Base-by-base conservation (phyloP, 2,888 invertebrate genomes). In the Caenorhabditis zanzibari region DNA sequence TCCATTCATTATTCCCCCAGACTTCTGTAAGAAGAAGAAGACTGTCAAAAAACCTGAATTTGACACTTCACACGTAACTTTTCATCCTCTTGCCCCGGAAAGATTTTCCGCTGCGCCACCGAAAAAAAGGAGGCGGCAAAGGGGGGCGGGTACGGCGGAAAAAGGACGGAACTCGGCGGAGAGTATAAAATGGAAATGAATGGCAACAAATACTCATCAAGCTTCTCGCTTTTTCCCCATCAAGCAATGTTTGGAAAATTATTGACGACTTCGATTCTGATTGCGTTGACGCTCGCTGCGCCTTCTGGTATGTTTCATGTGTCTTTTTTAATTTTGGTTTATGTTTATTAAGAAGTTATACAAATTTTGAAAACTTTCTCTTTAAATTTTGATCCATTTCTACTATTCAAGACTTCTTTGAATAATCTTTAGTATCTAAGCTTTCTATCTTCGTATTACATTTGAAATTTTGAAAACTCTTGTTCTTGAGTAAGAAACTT, bases 271-370 rank as follows among this genome's bases (percentile, higher is more conserved):
- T 81, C 84, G 58, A 28, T 73, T 54, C 68, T 81, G 22, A 61
- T 87, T 49, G 87, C 85, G 71, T 56, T 87, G 28, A 77, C 84
- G 2, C n/a, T 82, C 58, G 84, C 84, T 73, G 77, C 86, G 82
- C 85, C 86, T 81, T 81, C 76, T 71, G 77, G 77, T 77, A 41
- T 49, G 76, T 32, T 41, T 66, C 14, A 63, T 69, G 12, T 32
- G n/a, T 22, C 22, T 28, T 28, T 47, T 7, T 47, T n/a, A n/a
- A n/a, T n/a, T n/a, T n/a, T n/a, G n/a, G n/a, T n/a, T n/a, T n/a
- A 26, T n/a, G 41, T 54, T 52, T 41, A 10, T 38, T 7, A n/a
- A 49, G n/a, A 22, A 49, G 49, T 49, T 49, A 19, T 49, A 6
- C 12, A 2, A n/a, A 47, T 59, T 28, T 41, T 14, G 16, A 44